phyloP scores from a whole-genome alignment of 1,140 invertebrate species.

The Sminthurinus signatus region DNA sequence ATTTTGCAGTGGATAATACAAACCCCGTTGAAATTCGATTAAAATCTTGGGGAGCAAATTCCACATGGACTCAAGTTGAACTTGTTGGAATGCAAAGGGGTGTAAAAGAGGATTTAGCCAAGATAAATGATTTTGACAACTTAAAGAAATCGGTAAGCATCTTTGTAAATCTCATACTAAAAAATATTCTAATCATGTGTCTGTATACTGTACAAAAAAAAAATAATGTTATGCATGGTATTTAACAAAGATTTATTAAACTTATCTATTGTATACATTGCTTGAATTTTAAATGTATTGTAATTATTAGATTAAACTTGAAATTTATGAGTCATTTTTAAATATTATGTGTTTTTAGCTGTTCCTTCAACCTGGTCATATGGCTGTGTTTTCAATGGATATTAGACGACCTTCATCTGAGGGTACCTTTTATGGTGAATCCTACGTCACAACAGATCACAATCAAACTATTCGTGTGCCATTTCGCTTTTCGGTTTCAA shows the following conservation, averaged over 20 bases:
- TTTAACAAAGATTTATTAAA: no score
- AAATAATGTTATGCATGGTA: no score
- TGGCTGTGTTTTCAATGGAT: constrained; percentile 65
- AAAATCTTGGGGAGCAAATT: constrained; percentile 60
- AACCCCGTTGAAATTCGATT: constrained; percentile 67
- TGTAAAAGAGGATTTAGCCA: constrained; percentile 35
- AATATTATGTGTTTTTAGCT: constrained; percentile 50
- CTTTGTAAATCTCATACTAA: no score
- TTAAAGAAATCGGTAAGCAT: constrained; percentile 37
- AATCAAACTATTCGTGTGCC: constrained; percentile 36
- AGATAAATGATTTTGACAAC: constrained; percentile 39
- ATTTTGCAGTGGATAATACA: constrained; percentile 66
- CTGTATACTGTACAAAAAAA: no score
- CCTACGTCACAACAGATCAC: constrained; percentile 45
- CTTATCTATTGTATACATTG: no score
- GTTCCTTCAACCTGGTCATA: constrained; percentile 58
- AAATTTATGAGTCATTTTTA: neutral
- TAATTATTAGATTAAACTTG: no score
- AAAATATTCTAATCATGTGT: no score
- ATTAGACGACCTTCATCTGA: constrained; percentile 62
- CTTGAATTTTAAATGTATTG: no score
- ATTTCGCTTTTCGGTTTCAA: constrained; percentile 38
- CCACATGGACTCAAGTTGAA: constrained; percentile 59
- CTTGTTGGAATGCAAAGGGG: constrained; percentile 63
- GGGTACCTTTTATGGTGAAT: constrained; percentile 61